Evolutionary conservation across 2,797 vertebrate species (phyloP).

Genomic region (Gallinago nigripennis): DNA sequence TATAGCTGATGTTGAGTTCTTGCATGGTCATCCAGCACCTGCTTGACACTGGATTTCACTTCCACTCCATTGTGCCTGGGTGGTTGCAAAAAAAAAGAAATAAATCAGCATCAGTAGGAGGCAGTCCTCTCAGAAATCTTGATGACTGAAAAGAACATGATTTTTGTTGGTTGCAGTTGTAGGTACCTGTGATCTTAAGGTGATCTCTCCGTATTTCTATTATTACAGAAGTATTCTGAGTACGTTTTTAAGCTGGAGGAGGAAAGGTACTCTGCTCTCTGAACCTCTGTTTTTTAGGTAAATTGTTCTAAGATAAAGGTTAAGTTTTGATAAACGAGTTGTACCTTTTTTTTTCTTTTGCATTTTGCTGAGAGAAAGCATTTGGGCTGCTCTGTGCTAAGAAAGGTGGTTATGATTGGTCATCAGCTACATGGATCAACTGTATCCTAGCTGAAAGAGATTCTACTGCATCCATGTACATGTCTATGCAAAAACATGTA

Average conservation of each 20-base stretch:
- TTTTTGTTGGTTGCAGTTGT: background rate
- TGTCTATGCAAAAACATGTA: accelerated
- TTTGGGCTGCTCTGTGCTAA: background rate
- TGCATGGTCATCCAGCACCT: background rate
- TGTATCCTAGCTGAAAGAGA: background rate
- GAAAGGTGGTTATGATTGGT: background rate
- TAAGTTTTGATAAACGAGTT: background rate
- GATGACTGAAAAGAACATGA: background rate
- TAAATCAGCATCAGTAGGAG: background rate
- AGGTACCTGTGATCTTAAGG: background rate
- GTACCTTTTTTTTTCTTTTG: background rate
- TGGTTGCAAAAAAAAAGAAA: background rate
- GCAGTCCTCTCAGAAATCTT: background rate
- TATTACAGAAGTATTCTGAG: background rate
- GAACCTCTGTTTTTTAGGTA: background rate
- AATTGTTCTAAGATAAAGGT: background rate
- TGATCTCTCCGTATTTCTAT: background rate
- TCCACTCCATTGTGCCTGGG: background rate
- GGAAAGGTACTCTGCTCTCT: background rate
- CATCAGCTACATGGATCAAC: background rate
- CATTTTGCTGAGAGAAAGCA: background rate
- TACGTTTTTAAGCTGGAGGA: background rate
- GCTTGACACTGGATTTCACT: background rate
- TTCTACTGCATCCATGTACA: background rate
- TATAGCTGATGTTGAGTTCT: background rate